These are phyloP conservation scores for Clusia tigrina DNA, from an alignment of 2,888 invertebrate species.

Conservation along the genomic window DNA sequence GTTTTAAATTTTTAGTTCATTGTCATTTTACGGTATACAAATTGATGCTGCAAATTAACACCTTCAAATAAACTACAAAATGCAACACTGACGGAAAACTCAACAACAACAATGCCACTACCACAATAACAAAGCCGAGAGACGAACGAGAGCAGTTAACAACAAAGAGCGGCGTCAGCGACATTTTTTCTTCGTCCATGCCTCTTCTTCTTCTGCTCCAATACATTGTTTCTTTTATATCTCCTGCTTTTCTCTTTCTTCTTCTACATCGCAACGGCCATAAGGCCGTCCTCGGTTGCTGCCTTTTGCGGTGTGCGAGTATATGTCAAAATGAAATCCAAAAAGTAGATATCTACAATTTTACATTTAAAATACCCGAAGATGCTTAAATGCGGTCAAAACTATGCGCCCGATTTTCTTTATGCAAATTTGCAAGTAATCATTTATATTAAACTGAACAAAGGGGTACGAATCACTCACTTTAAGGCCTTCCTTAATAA, in stretches of 20 bases:
- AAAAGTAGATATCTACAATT: constrained; percentile 28
- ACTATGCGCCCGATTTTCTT: not conserved
- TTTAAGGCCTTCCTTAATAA: not conserved
- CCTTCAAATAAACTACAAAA: too few species aligned
- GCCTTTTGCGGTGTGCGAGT: not conserved
- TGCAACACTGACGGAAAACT: too few species aligned
- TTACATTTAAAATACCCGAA: constrained; percentile 3
- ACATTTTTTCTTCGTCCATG: too few species aligned
- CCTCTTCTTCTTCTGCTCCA: too few species aligned
- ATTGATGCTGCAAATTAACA: too few species aligned
- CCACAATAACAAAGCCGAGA: too few species aligned
- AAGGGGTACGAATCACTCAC: constrained; percentile 4
- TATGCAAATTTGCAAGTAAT: not conserved
- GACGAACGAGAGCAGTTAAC: too few species aligned
- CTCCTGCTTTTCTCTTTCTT: not conserved
- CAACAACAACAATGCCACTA: too few species aligned
- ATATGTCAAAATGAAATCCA: constrained; percentile 12
- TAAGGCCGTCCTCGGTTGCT: not conserved
- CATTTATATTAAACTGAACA: not conserved
- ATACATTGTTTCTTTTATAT: not conserved
- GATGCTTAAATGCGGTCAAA: not conserved
- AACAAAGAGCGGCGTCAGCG: too few species aligned
- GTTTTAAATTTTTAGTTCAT: too few species aligned
- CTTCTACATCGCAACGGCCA: too few species aligned
- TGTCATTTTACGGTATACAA: too few species aligned